phyloP scores from a whole-genome alignment of 2,113 vertebrate species.

The Nesoenas mayeri region DNA sequence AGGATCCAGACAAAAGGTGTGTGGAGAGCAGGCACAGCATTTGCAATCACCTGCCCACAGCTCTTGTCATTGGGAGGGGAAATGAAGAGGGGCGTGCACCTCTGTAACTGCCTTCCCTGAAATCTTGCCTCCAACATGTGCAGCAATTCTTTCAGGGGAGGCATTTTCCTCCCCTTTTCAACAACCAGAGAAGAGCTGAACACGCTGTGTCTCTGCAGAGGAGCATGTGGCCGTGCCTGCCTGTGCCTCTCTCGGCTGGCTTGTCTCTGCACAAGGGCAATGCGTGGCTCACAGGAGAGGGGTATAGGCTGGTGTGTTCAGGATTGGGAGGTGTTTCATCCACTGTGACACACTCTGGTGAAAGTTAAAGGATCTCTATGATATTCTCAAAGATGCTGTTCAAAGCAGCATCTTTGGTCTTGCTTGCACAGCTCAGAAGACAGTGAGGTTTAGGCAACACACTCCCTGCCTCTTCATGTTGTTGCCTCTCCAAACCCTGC shows the following conservation, averaged over 20 bases:
- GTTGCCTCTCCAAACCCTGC: background rate
- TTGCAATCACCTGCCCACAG: background rate
- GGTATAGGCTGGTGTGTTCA: background rate
- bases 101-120: background rate
- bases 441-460: background rate
- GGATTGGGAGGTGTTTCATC: background rate
- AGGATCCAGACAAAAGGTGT: background rate
- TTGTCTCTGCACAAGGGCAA: background rate
- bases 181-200: background rate
- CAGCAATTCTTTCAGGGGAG: background rate
- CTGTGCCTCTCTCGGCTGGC: fast-evolving
- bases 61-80: background rate
- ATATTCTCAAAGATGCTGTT: background rate
- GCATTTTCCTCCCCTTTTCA: background rate
- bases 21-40: fast-evolving
- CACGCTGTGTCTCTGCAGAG: fast-evolving
- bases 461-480: background rate
- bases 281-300: background rate
- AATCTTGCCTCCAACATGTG: background rate
- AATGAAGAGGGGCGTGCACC: background rate
- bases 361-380: background rate
- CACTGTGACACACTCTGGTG: background rate
- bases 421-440: background rate
- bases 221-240: fast-evolving
- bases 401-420: background rate